Conservation (phyloP, 2,113 vertebrate species). For the Microcebus lehilahytsara region DNA sequence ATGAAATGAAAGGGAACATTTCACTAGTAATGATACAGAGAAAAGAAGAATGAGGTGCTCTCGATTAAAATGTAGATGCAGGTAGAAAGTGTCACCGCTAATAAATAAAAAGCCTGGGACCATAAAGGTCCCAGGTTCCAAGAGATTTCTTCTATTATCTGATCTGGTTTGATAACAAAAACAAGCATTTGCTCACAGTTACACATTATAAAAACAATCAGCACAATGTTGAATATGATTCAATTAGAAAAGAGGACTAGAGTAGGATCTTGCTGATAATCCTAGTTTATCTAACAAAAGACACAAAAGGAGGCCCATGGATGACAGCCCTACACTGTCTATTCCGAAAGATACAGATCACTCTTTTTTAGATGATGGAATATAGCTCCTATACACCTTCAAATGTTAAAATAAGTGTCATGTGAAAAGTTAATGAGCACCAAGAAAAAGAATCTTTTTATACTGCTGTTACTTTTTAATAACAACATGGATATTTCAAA, state of each 20-base stretch:
- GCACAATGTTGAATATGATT: background rate
- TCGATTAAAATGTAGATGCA: background rate
- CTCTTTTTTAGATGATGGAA: background rate
- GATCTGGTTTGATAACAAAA: background rate
- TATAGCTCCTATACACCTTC: background rate
- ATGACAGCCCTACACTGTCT: background rate
- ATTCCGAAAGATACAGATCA: background rate
- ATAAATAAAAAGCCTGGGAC: background rate
- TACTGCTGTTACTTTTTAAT: background rate
- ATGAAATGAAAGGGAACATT: background rate
- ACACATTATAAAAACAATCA: background rate
- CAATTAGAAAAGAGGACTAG: background rate
- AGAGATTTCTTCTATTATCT: background rate
- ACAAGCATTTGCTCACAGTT: background rate
- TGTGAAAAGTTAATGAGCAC: background rate
- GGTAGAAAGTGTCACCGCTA: too few relatives aligned
- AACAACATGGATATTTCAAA: slow-evolving; percentile 10
- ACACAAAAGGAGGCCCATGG: background rate
- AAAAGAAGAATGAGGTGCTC: background rate
- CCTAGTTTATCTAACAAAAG: background rate
- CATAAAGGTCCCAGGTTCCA: background rate
- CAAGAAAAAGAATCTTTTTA: background rate
- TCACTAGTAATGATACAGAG: background rate
- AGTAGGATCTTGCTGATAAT: background rate
- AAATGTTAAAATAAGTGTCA: background rate